phyloP scores from a whole-genome alignment of 2,113 vertebrate genomes.

The Verasper variegatus region DNA sequence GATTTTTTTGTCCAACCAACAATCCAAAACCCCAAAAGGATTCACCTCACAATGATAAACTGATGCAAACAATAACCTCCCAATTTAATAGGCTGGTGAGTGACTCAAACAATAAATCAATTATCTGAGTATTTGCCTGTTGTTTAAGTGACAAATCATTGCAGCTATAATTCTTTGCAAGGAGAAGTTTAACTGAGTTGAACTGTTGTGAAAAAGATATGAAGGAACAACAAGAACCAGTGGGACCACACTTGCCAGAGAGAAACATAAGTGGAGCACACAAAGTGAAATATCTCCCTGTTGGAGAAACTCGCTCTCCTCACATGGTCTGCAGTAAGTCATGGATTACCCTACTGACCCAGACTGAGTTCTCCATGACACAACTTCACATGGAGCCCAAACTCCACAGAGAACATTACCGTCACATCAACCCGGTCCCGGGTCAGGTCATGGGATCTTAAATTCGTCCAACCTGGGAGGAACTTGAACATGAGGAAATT shows the following conservation, averaged over 20 bases:
- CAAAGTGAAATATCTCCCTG: background rate
- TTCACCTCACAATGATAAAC: too few species aligned
- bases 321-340: constrained; percentile 53
- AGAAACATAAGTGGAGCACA: background rate
- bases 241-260: background rate
- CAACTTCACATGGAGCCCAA: constrained; percentile 5
- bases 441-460: constrained; percentile 11
- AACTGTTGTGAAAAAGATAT: background rate
- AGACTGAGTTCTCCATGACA: constrained; percentile 24
- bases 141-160: background rate
- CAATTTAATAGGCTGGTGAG: background rate
- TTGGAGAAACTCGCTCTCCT: constrained; percentile 12
- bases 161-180: background rate
- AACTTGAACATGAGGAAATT: constrained; percentile 22
- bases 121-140: too few species aligned
- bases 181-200: background rate
- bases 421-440: background rate
- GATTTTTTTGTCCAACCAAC: too few species aligned
- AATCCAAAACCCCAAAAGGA: too few species aligned
- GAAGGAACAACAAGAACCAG: background rate
- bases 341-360: constrained; percentile 56
- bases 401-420: constrained; percentile 10
- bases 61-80: background rate
- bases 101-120: background rate
- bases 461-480: constrained; percentile 11